Evolutionary conservation across 2,888 invertebrate genomes (phyloP), one percentile per base, ranked within the genome.

Genomic region (Liodrosophila aerea): DNA sequence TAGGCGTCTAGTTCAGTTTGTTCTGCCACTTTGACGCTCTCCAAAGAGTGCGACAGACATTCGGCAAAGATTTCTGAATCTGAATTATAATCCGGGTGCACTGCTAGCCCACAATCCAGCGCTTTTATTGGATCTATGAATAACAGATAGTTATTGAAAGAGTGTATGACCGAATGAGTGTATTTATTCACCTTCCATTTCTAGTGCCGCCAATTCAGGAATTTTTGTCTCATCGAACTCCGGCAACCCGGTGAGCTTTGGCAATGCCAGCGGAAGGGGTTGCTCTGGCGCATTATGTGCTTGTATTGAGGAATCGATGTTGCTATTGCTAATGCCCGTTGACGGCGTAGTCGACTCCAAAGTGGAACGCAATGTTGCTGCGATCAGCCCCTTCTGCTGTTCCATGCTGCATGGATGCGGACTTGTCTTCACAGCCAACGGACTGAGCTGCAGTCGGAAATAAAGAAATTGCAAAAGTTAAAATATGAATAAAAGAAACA

Each of bases 201-300:
- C 76, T 2, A 69, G 66, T 4, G 81, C 60, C 7, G 80, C 51
- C 18, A 87, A 46, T 47, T 86, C 87, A 5, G 87, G 88, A 39
- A 87, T 86, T 51, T 85, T 68, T 2, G 82, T 41, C 57, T 87
- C 88, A 71, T 88, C 87, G 37, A 83, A 87, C 51, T 85, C 86
- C 2, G 86, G 76, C 31, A 87, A 59, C 22, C 85, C 88, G 43
- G 52, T 50, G 49, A 82, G 68, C 45, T 58, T 76, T 0, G 53
- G 16, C 9, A 57, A 33, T 22, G 73, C 73, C 22, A 46, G 18
- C 18, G 16, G 4, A 7, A 11, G 4, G 18, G 9, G 9, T 37
- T 39, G 2, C 22, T 22, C 22, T 22, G 22, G 22, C 2, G 22
- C 22, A 46, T 69, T 68, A n/a, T n/a, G n/a, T 46, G 63, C 64